These are phyloP conservation scores for Mus pahari DNA, from an alignment of 2,113 vertebrate species.

Conservation along the genomic window DNA sequence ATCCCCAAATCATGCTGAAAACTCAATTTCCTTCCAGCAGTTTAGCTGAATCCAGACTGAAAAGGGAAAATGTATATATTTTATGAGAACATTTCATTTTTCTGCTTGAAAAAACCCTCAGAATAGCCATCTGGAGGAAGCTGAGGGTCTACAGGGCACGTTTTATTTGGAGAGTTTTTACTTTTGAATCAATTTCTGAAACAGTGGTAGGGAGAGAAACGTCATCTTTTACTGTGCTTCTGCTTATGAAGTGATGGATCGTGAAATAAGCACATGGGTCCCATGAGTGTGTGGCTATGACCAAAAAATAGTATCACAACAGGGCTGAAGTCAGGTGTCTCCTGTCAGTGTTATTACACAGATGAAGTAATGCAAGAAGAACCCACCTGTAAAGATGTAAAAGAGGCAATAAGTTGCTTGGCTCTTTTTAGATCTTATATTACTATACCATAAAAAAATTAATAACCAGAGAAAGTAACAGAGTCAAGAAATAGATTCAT, in stretches of 20 bases:
- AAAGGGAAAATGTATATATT: background rate
- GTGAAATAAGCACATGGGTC: background rate
- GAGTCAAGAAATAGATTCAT: conserved; percentile 3
- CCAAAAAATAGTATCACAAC: conserved; percentile 14
- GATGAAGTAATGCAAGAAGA: background rate
- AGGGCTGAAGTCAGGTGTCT: background rate
- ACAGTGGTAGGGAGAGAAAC: conserved; percentile 34
- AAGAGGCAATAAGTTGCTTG: background rate
- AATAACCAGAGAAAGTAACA: background rate
- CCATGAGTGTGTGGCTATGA: background rate
- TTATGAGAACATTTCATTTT: conserved; percentile 63
- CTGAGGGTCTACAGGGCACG: background rate
- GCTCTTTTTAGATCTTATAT: background rate
- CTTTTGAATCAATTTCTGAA: conserved; percentile 65
- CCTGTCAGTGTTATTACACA: background rate
- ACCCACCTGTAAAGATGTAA: background rate
- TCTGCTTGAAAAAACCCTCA: conserved; percentile 39
- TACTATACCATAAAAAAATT: background rate
- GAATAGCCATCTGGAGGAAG: conserved; percentile 46
- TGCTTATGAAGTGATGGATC: conserved; percentile 31
- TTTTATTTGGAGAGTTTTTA: conserved; percentile 61
- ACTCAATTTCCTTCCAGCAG: background rate
- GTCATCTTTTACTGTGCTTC: background rate
- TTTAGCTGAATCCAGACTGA: conserved; percentile 28
- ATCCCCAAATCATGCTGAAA: background rate